phyloP scores from a whole-genome alignment of 2,888 invertebrate genomes.

The Agonopterix arenella region DNA sequence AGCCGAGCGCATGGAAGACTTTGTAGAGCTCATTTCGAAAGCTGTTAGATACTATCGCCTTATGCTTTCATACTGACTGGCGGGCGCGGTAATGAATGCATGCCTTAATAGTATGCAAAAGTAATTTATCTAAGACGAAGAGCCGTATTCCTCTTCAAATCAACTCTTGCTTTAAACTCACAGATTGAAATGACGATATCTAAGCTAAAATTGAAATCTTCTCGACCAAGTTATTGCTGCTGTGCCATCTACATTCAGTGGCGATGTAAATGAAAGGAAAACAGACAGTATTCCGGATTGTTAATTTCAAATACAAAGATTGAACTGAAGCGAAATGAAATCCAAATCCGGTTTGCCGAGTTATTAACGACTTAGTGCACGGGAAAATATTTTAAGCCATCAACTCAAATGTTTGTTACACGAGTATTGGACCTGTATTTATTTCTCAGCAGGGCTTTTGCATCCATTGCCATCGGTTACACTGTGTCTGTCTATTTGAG shows the following conservation, averaged over 20 bases:
- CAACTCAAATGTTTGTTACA: slow-evolving; percentile 26
- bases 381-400: slow-evolving; percentile 24
- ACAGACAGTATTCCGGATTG: slow-evolving; percentile 29
- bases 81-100: slow-evolving; percentile 24
- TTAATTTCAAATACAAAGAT: slow-evolving; percentile 31
- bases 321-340: slow-evolving; percentile 29
- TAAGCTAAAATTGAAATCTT: slow-evolving; percentile 19
- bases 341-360: slow-evolving; percentile 31
- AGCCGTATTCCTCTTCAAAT: background rate
- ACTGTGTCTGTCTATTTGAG: slow-evolving; percentile 40
- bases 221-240: slow-evolving; percentile 3
- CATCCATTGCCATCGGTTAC: slow-evolving; percentile 34
- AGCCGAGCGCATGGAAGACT: slow-evolving; percentile 24
- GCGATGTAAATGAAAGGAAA: slow-evolving; percentile 36
- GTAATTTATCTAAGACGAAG: slow-evolving; percentile 1
- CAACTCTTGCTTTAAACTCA: slow-evolving; percentile 1
- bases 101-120: slow-evolving; percentile 6
- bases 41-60: slow-evolving; percentile 41
- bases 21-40: slow-evolving; percentile 43
- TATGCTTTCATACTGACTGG: slow-evolving; percentile 28
- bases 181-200: slow-evolving; percentile 1
- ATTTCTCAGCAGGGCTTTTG: slow-evolving; percentile 46
- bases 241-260: slow-evolving; percentile 13
- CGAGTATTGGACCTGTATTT: slow-evolving; percentile 28
- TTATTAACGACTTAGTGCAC: slow-evolving; percentile 21